Base-by-base conservation (phyloP, 2,113 vertebrate genomes). In the Gulo gulo region DNA sequence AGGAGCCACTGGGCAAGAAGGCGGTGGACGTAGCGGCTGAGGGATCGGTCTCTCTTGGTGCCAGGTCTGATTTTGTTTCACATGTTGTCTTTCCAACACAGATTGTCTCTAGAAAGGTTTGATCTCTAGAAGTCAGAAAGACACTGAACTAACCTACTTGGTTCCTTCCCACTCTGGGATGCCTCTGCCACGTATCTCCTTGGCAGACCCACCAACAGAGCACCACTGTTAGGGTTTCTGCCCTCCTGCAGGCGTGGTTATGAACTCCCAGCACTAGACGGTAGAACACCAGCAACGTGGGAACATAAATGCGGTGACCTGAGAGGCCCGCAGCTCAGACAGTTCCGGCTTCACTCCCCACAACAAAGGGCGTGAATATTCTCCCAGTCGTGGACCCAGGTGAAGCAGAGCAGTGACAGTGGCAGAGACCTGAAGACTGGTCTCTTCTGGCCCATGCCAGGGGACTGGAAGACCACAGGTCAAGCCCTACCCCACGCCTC, bases 11-110 rank as follows among this genome's bases (percentile, higher is more conserved):
- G 31, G 31, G 36, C 8, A 20, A 80, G n/a, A 71, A 36, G 45
- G n/a, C 3, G 39, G 47, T 18, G 18, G 50, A 88, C 52, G 36
- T 45, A 20, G 29, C 3, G 15, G 26, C 3, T 6, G 50, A 9
- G n/a, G 10, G 14, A 11, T 3, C 0, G 1, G 9, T 42, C 36
- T 12, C 20, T 20, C 61, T n/a, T 29, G 2, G 47, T 2, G n/a
- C 45, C 4, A 52, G 61, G 15, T 92, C 73, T 11, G 39, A 12
- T 11, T 65, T 39, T 45, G 67, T 10, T 78, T 55, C 34, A 47
- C 10, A 79, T 1, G 6, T 20, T 50, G 26, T 82, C 29, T 65
- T 88, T 88, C 83, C 18, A 31, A 29, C n/a, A 69, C 20, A 81
- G 82, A 59, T 10, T 39, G n/a, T 91, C 24, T 87, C 18, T 29